Conservation (phyloP, 2,797 vertebrate species). For the Clarias fuscus region DNA sequence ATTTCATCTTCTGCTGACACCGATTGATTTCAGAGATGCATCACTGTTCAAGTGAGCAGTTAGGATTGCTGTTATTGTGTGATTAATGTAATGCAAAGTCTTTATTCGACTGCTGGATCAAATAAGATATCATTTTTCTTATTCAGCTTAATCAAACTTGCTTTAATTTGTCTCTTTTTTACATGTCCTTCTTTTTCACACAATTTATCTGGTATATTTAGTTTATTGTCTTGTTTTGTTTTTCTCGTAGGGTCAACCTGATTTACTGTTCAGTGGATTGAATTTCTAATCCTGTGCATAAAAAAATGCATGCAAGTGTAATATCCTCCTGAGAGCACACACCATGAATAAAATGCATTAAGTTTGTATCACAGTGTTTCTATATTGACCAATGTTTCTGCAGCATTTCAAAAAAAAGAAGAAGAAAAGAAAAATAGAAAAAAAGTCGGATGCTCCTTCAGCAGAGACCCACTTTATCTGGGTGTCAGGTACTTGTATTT, state of each 20-base stretch:
- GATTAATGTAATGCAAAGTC: neutral
- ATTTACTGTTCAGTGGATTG: conserved; percentile 26
- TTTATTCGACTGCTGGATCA: neutral
- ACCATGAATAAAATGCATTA: neutral
- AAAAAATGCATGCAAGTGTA: conserved; percentile 24
- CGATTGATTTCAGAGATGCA: conserved; percentile 37
- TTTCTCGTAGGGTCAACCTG: neutral
- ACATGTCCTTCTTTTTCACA: neutral
- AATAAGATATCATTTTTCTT: neutral
- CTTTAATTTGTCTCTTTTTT: neutral
- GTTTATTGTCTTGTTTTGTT: neutral
- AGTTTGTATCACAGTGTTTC: neutral
- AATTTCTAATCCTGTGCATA: conserved; percentile 17
- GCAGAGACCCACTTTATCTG: conserved; percentile 16
- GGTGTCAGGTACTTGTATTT: conserved; percentile 17
- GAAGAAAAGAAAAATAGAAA: neutral
- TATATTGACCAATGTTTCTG: neutral
- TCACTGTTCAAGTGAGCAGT: neutral
- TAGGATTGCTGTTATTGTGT: conserved; percentile 6
- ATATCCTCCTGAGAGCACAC: conserved; percentile 16
- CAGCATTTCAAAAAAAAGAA: neutral
- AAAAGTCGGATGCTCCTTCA: neutral
- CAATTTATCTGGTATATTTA: conserved; percentile 12
- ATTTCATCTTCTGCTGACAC: conserved; percentile 35
- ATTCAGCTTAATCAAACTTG: neutral